phyloP scores from a whole-genome alignment of 2,888 invertebrate genomes.

The Sinelater perroti region DNA sequence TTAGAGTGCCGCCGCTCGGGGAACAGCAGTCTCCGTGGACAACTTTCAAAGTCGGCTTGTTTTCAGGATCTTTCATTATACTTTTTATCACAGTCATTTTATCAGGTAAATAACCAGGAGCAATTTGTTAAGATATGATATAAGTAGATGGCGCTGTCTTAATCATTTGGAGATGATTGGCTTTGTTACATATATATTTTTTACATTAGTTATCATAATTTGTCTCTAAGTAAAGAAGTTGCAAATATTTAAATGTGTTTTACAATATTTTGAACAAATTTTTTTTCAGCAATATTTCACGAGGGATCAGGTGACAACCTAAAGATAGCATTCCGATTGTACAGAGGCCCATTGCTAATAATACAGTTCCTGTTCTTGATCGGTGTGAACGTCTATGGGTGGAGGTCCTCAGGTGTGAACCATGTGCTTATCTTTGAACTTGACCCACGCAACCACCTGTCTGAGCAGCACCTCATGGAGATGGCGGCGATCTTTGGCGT shows the following conservation, averaged over 20 bases:
- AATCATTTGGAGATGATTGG: too few relatives aligned
- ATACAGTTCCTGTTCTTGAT: conserved; percentile 79
- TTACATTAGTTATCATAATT: too few relatives aligned
- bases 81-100: conserved; percentile 76
- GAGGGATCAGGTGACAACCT: conserved; percentile 65
- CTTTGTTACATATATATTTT: too few relatives aligned
- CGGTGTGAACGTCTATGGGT: conserved; percentile 83
- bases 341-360: conserved; percentile 80
- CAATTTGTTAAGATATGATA: too few relatives aligned
- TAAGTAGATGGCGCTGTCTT: too few relatives aligned
- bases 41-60: conserved; percentile 85
- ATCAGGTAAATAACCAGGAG: conserved; percentile 67
- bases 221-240: too few relatives aligned
- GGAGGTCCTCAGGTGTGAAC: conserved; percentile 84
- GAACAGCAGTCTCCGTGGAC: conserved; percentile 85
- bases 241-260: too few relatives aligned
- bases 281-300: conserved; percentile 63
- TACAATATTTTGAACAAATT: conserved; percentile 6
- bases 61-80: conserved; percentile 83
- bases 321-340: conserved; percentile 77
- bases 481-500: conserved; percentile 79
- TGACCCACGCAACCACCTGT: conserved; percentile 79
- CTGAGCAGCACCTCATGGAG: conserved; percentile 81
- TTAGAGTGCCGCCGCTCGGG: conserved; percentile 85
- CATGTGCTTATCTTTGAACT: conserved; percentile 86